Base-by-base conservation (phyloP, 2,888 invertebrate genomes). In the Melangyna quadrimaculata region DNA sequence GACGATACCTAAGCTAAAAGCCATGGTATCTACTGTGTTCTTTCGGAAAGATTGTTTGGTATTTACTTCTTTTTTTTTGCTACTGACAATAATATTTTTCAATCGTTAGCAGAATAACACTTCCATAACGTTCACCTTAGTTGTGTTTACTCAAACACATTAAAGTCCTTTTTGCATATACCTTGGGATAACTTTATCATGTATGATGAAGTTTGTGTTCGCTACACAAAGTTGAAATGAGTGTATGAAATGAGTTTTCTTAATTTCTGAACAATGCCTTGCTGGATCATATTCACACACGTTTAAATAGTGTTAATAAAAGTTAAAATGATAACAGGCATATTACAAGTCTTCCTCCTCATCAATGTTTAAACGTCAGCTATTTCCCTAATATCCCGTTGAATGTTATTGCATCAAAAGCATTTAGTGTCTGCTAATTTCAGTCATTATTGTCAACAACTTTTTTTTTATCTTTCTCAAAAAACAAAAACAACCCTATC, bases 401-500 rank as follows among this genome's bases (percentile, higher is more conserved):
- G 19, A 29, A 65, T 45, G n/a, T 63, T 43, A 40, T 63, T 65
- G 32, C 29, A 19, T 32, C 65, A 29, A 45, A 29, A 29, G 29
- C 29, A 3, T 32, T 45, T 45, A 45, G 65, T 45, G 19, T 45
- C 17, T 32, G 19, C 65, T 65, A 65, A 65, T 61, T 61, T 17
- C 61, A 17, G 40, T 40, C 40, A 61, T 61, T 61, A 61, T 45
- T 19, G 32, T 65, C 29, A 65, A 19, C 8, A 65, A 32, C 45
- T 1, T 19, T 19, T 45, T 45, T 14, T 17, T 43, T 4, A 1
- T n/a, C n/a, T 19, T 53, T 55, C 12, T 27, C 9, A 24, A 6
- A 17, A 61, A 61, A 40, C 40, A 17, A 12, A 29, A 65, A 45
- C 45, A 29, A 65, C 29, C n/a, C 10, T 14, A 37, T 59, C 17